Conservation (phyloP, 2,797 vertebrate species). For the Lepilemur ruficaudatus region DNA sequence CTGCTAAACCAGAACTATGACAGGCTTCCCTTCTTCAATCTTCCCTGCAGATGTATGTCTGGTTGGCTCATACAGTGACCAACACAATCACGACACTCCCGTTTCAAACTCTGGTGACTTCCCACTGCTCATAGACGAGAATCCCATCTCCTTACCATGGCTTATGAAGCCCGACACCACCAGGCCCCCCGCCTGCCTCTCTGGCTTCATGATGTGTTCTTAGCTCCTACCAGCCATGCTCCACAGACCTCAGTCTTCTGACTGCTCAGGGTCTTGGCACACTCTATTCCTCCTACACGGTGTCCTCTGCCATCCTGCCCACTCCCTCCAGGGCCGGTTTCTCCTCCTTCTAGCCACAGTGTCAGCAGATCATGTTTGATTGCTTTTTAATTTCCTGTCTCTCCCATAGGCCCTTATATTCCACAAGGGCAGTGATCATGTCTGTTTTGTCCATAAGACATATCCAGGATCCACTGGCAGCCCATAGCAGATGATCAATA, state of each 20-base stretch:
- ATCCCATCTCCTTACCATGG: not conserved
- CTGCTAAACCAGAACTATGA: too few relatives aligned
- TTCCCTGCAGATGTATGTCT: not conserved
- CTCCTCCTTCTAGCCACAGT: not conserved
- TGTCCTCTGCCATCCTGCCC: not conserved
- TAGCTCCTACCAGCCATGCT: not conserved
- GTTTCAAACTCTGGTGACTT: not conserved
- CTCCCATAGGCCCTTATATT: not conserved
- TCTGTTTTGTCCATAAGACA: not conserved
- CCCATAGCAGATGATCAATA: not conserved
- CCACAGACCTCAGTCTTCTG: not conserved
- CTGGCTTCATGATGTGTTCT: not conserved
- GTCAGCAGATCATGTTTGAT: accelerated
- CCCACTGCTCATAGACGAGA: not conserved
- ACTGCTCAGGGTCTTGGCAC: not conserved
- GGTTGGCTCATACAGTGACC: too few relatives aligned
- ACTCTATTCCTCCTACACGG: not conserved
- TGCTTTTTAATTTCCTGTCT: not conserved
- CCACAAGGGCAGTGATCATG: not conserved
- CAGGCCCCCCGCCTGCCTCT: too few relatives aligned
- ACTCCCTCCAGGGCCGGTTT: not conserved
- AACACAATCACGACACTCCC: not conserved
- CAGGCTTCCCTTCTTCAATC: not conserved
- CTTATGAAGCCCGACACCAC: accelerated
- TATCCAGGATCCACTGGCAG: not conserved